Evolutionary conservation across 2,113 vertebrate genomes (phyloP).

Genomic region (Steatornis caripensis): DNA sequence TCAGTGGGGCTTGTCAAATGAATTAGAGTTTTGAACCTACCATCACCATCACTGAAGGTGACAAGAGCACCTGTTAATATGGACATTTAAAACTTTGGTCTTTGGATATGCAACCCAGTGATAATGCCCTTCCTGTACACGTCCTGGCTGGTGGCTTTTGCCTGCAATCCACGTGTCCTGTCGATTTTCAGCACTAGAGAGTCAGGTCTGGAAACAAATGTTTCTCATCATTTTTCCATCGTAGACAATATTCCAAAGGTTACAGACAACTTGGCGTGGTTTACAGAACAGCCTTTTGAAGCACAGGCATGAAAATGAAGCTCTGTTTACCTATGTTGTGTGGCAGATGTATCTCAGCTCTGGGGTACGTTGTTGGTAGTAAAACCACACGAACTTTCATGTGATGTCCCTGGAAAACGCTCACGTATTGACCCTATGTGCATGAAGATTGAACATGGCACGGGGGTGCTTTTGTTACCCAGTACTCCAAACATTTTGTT

Average conservation of each 20-base stretch:
- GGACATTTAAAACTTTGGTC: not conserved
- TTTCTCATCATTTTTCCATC: not conserved
- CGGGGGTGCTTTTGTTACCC: not conserved
- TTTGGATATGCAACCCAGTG: not conserved
- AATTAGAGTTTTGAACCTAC: not conserved
- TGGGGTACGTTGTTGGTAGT: not conserved
- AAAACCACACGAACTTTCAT: not conserved
- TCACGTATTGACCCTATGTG: not conserved
- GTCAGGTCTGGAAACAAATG: not conserved
- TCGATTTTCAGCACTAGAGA: not conserved
- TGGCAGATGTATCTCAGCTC: not conserved
- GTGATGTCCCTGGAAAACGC: not conserved
- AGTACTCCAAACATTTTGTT: not conserved
- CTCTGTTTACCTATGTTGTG: not conserved
- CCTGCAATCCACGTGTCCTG: not conserved
- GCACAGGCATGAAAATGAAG: not conserved
- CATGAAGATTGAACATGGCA: not conserved
- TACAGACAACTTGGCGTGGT: not conserved
- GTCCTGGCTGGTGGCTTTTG: not conserved
- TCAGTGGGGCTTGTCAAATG: not conserved
- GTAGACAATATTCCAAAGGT: not conserved
- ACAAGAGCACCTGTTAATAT: not conserved
- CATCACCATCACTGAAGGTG: not conserved
- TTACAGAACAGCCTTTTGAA: conserved; percentile 10
- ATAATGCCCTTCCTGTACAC: not conserved